Percentiles rank a stretch among this genome's conserved stretches.
These are phyloP conservation scores for Ailuropoda melanoleuca DNA, from an alignment of 2,113 vertebrate species.

Conservation along the genomic window DNA sequence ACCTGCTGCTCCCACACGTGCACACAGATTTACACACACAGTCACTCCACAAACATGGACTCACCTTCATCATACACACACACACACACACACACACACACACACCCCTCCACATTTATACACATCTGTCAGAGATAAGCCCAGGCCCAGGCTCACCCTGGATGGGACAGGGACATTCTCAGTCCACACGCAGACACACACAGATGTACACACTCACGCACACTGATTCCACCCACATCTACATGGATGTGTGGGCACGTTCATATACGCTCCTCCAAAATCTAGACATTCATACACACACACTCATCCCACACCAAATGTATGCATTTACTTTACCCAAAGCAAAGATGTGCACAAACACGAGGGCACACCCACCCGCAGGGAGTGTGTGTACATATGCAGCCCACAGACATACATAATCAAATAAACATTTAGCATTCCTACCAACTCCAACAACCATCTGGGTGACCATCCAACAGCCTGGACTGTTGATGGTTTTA, in stretches of 20 bases:
- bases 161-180: background rate
- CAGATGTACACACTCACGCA: background rate
- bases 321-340: background rate
- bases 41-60: background rate
- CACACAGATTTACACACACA: background rate
- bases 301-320: background rate
- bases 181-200: background rate
- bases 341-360: background rate
- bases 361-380: background rate
- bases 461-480: background rate
- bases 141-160: background rate
- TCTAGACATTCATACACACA: background rate
- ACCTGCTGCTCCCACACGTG: background rate
- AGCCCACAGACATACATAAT: background rate
- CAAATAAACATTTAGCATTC: background rate
- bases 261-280: background rate
- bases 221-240: background rate
- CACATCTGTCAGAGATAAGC: background rate
- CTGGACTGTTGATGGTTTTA: background rate
- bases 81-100: background rate
- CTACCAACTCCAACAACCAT: background rate
- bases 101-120: background rate
- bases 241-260: background rate
- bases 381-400: background rate
- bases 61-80: background rate